Conservation (phyloP, 2,113 vertebrate genomes). For the Actinemys pallida region DNA sequence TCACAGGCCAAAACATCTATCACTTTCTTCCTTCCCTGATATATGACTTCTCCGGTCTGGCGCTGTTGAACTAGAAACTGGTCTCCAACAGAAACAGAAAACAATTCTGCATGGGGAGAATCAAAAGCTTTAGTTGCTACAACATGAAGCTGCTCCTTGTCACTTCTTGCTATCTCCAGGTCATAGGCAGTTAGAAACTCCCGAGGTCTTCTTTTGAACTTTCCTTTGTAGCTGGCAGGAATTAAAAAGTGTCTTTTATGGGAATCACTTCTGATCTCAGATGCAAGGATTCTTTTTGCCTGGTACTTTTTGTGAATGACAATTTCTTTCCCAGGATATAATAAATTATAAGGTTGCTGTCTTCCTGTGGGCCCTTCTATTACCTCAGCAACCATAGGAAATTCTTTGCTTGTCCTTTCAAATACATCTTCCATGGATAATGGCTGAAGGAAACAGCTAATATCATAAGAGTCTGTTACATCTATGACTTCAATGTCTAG, state of each 20-base stretch:
- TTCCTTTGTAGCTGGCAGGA: conserved; percentile 87
- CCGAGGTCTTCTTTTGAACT: conserved; percentile 85
- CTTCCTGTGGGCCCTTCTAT: conserved; percentile 75
- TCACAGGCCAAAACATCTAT: conserved; percentile 80
- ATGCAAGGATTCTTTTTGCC: conserved; percentile 81
- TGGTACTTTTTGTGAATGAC: conserved; percentile 82
- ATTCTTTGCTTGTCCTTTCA: conserved; percentile 80
- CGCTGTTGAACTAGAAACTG: conserved; percentile 83
- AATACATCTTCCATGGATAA: conserved; percentile 82
- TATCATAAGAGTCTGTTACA: conserved; percentile 82
- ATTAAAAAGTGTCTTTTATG: conserved; percentile 86
- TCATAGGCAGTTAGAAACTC: conserved; percentile 88
- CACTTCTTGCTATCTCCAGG: conserved; percentile 81
- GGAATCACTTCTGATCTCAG: conserved; percentile 83
- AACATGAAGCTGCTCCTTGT: conserved; percentile 84
- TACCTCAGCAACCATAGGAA: conserved; percentile 85
- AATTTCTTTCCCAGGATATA: conserved; percentile 78
- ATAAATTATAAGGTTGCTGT: conserved; percentile 56
- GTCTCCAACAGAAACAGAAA: conserved; percentile 84
- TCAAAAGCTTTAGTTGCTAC: conserved; percentile 86
- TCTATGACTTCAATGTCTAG: conserved; percentile 90
- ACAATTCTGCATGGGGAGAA: conserved; percentile 74
- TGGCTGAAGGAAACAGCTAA: conserved; percentile 81
- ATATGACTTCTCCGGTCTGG: conserved; percentile 70
- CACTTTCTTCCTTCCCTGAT: conserved; percentile 65